Conservation (phyloP, 1,140 invertebrate species). For the Medauroidea extradentata region DNA sequence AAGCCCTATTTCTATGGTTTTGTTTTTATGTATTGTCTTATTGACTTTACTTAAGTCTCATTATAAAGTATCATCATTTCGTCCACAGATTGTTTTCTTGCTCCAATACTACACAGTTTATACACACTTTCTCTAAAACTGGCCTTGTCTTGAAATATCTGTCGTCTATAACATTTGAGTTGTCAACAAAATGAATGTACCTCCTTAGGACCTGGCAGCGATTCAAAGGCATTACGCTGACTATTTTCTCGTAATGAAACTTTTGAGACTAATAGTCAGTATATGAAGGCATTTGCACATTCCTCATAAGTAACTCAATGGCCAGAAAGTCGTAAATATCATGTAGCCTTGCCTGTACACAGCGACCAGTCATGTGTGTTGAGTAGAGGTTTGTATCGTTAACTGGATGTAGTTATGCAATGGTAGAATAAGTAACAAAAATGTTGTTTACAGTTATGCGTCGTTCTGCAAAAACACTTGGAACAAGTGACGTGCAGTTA, state of each 20-base stretch:
- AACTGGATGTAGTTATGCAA: too few relatives aligned
- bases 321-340: too few relatives aligned
- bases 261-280: slow-evolving; percentile 10
- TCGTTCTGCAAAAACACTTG: too few relatives aligned
- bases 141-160: slow-evolving; percentile 34
- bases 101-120: slow-evolving; percentile 31
- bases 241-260: slow-evolving; percentile 22
- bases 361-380: too few relatives aligned
- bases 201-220: slow-evolving; percentile 28
- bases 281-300: slow-evolving; percentile 22
- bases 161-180: slow-evolving; percentile 24
- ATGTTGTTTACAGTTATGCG: too few relatives aligned
- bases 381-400: too few relatives aligned
- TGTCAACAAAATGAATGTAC: slow-evolving; percentile 33
- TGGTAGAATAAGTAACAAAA: too few relatives aligned
- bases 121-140: slow-evolving; percentile 29
- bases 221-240: slow-evolving; percentile 32
- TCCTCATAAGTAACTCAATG: slow-evolving; percentile 16
- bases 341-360: too few relatives aligned
- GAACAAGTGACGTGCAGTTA: too few relatives aligned
- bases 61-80: slow-evolving; percentile 49
- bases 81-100: slow-evolving; percentile 36
- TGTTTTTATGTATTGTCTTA: slow-evolving; percentile 33
- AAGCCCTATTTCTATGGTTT: slow-evolving; percentile 40
- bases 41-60: slow-evolving; percentile 35